Evolutionary conservation across 2,888 invertebrate genomes (phyloP).

Genomic region (Brenthis ino): DNA sequence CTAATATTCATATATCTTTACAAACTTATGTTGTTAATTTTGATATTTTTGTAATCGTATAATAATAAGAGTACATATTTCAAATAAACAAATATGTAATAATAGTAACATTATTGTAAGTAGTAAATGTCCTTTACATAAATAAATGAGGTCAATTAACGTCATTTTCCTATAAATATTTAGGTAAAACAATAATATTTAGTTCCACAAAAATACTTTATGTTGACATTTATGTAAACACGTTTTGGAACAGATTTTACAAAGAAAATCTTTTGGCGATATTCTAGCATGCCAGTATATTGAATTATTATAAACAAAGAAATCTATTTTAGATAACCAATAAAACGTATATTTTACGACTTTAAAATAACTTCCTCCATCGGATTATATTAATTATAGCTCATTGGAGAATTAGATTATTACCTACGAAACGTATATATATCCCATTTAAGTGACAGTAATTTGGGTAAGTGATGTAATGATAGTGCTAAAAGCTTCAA

Average conservation of each 20-base stretch:
- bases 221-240: not conserved
- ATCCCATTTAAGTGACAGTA: slow-evolving; percentile 17
- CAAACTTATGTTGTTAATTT: too few species aligned
- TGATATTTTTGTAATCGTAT: too few species aligned
- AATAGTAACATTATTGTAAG: too few species aligned
- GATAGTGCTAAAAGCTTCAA: slow-evolving; percentile 9
- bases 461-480: slow-evolving; percentile 25
- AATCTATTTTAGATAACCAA: slow-evolving; percentile 35
- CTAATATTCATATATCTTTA: too few species aligned
- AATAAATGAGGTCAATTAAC: too few species aligned
- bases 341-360: slow-evolving; percentile 30
- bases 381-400: slow-evolving; percentile 27
- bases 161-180: too few species aligned
- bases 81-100: too few species aligned
- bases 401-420: slow-evolving; percentile 20
- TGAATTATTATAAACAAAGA: slow-evolving; percentile 33
- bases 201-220: not conserved
- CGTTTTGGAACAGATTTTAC: slow-evolving; percentile 9
- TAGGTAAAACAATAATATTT: too few species aligned
- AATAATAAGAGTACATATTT: too few species aligned
- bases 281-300: not conserved
- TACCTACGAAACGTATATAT: slow-evolving; percentile 18
- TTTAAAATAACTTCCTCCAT: slow-evolving; percentile 20
- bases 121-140: too few species aligned
- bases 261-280: slow-evolving; percentile 24